These are phyloP conservation scores for Gadus chalcogrammus DNA, from an alignment of 2,113 vertebrate species.

Conservation along the genomic window DNA sequence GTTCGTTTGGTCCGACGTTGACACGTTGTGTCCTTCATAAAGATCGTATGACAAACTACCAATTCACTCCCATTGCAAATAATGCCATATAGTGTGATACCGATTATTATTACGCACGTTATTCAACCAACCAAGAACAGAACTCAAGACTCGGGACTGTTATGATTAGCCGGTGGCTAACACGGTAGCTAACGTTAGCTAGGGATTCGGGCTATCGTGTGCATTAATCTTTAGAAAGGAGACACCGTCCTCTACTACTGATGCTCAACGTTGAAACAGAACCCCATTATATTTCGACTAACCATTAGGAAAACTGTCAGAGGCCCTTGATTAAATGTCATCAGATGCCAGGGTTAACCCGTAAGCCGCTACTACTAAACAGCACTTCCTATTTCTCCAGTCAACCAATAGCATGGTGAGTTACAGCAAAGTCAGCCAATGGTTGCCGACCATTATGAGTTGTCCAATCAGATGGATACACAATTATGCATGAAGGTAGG, in stretches of 20 bases:
- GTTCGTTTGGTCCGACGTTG: constrained; percentile 13
- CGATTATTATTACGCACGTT: neutral
- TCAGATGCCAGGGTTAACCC: constrained; percentile 36
- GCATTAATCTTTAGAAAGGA: too few species aligned
- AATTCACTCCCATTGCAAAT: neutral
- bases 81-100: too few species aligned
- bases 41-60: neutral
- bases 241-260: neutral
- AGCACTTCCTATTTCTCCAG: constrained; percentile 52
- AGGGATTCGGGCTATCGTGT: neutral
- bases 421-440: constrained; percentile 58
- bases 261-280: neutral
- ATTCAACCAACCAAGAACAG: constrained; percentile 15
- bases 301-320: neutral
- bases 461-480: constrained; percentile 71
- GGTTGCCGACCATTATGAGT: neutral
- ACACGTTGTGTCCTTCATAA: constrained; percentile 6
- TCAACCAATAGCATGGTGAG: constrained; percentile 55
- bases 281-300: neutral
- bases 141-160: constrained; percentile 1
- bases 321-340: constrained; percentile 7
- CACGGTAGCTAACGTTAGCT: constrained; percentile 28
- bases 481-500: constrained; percentile 46
- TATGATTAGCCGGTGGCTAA: constrained; percentile 35
- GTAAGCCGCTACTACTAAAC: constrained; percentile 40